Evolutionary conservation across 2,113 vertebrate species (phyloP).

Genomic region (Podarcis raffonei): DNA sequence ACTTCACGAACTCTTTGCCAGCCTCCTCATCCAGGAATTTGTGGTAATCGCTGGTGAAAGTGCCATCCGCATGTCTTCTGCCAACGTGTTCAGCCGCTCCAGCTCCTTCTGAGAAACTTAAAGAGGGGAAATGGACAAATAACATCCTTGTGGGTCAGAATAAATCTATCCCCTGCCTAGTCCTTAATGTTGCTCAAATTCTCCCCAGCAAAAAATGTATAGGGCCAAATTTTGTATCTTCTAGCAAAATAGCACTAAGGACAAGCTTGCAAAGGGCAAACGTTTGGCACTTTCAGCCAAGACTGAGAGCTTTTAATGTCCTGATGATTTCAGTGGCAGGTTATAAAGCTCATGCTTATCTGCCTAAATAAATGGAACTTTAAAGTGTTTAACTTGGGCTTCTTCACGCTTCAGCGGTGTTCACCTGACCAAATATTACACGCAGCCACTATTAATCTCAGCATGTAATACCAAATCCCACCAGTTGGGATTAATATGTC

Average conservation of each 20-base stretch:
- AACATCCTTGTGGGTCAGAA: slow-evolving; percentile 35
- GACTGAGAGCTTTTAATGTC: background rate
- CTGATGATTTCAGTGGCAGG: background rate
- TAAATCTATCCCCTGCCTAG: background rate
- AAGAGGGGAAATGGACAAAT: slow-evolving; percentile 50
- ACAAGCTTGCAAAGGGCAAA: background rate
- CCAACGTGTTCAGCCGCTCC: slow-evolving; percentile 71
- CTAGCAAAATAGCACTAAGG: background rate
- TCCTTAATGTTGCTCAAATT: background rate
- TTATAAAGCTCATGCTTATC: background rate
- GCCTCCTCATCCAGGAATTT: slow-evolving; percentile 93
- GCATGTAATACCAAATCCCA: background rate
- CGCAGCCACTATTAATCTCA: background rate
- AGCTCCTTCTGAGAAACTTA: slow-evolving; percentile 80
- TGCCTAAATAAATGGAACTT: background rate
- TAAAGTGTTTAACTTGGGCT: background rate
- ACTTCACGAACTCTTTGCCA: slow-evolving; percentile 92
- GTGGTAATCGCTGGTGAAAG: slow-evolving; percentile 95
- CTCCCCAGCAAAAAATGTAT: slow-evolving; percentile 9
- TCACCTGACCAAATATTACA: background rate
- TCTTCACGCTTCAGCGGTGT: background rate
- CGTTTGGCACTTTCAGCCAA: background rate
- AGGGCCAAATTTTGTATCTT: background rate
- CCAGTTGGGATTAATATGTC: background rate
- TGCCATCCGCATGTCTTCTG: slow-evolving; percentile 93